Evolutionary conservation across 1,140 invertebrate species (phyloP).

Genomic region (Formica exsecta): DNA sequence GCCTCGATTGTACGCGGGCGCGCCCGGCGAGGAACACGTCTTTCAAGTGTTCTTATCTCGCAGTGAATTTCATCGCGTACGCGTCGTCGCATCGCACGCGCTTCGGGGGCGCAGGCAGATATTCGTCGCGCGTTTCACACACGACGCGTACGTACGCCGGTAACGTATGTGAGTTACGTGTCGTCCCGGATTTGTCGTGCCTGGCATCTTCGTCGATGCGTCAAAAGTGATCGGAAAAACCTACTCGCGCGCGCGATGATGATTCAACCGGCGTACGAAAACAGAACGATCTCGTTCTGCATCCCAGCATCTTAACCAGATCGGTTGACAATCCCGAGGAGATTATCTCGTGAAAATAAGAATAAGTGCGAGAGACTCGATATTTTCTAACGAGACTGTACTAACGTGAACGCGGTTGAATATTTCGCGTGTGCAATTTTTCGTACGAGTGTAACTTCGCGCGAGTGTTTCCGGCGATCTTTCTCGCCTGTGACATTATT

Average conservation of each 20-base stretch:
- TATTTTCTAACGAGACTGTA: background rate
- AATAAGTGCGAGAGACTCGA: background rate
- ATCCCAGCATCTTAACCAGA: background rate
- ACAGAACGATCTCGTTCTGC: background rate
- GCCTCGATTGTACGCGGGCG: constrained; percentile 55
- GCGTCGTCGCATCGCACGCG: background rate
- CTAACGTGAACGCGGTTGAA: background rate
- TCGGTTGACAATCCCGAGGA: background rate
- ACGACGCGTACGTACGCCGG: background rate
- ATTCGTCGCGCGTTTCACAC: background rate
- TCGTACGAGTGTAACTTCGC: background rate
- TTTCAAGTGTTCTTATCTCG: constrained; percentile 22
- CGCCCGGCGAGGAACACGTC: constrained; percentile 53
- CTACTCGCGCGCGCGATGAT: constrained; percentile 3
- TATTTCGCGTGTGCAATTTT: constrained; percentile 6
- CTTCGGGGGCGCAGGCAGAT: background rate
- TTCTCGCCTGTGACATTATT: constrained; percentile 18
- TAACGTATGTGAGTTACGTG: background rate
- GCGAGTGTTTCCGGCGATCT: too few relatives aligned
- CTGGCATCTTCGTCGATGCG: background rate
- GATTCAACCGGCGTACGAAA: constrained; percentile 7
- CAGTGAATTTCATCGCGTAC: constrained; percentile 31
- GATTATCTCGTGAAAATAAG: background rate
- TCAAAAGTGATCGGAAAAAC: background rate
- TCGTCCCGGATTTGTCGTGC: background rate